Evolutionary conservation across 2,113 vertebrate species (phyloP).

Genomic region (Pardalotus punctatus): DNA sequence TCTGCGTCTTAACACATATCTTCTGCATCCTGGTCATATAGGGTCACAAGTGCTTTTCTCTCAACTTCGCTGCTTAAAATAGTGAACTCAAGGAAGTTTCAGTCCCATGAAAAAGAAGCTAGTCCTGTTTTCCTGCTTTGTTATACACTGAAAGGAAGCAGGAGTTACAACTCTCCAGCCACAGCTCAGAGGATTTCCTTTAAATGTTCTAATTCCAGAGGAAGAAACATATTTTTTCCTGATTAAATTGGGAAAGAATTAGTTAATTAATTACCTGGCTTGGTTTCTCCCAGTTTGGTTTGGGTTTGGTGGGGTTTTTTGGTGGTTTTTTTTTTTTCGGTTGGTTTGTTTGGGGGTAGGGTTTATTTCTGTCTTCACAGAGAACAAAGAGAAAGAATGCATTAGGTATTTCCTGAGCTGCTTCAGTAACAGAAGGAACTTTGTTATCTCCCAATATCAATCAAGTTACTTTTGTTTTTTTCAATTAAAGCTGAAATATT

Average conservation of each 20-base stretch:
- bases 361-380: neutral
- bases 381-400: neutral
- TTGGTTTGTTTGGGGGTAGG: fast-evolving
- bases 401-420: neutral
- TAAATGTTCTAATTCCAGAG: neutral
- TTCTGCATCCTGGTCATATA: neutral
- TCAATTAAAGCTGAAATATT: neutral
- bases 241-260: neutral
- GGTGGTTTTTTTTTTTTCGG: neutral
- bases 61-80: neutral
- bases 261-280: neutral
- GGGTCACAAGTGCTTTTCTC: neutral
- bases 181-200: neutral
- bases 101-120: neutral
- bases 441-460: neutral
- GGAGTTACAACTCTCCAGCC: neutral
- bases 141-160: neutral
- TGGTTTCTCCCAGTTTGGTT: neutral
- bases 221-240: neutral
- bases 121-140: neutral
- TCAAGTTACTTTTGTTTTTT: neutral
- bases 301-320: neutral
- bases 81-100: neutral
- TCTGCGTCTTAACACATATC: neutral
- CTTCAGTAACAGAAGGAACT: neutral